Percentiles rank a stretch among this genome's conserved stretches.
These are phyloP conservation scores for Paramisgurnus dabryanus DNA, from an alignment of 2,113 vertebrate genomes.

Conservation along the genomic window DNA sequence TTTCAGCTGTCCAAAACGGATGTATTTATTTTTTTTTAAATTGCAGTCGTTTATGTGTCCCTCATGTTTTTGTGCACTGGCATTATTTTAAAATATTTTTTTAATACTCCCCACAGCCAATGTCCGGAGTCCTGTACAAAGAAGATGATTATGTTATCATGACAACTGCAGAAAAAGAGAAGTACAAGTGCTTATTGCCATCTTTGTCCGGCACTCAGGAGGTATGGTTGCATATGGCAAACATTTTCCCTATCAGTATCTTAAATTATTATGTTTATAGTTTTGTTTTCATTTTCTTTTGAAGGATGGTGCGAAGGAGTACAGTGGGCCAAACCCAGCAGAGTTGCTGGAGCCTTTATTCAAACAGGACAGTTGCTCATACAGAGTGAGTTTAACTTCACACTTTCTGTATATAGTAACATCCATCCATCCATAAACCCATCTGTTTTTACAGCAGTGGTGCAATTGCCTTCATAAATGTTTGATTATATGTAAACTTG, in stretches of 20 bases:
- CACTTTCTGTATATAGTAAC: background rate
- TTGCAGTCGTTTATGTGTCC: background rate
- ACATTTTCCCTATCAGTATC: background rate
- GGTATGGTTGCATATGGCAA: constrained; percentile 64
- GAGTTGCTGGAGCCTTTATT: constrained; percentile 90
- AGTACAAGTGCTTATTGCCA: constrained; percentile 94
- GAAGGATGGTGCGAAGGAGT: constrained; percentile 88
- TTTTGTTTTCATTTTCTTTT: background rate
- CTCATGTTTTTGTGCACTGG: background rate
- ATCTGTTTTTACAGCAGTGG: too few species aligned
- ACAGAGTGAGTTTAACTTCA: constrained; percentile 77
- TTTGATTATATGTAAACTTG: too few species aligned
- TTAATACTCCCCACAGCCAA: constrained; percentile 74
- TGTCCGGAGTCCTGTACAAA: constrained; percentile 86
- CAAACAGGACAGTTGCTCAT: constrained; percentile 97
- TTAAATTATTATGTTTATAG: background rate
- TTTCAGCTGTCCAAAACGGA: background rate
- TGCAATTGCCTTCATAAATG: too few species aligned
- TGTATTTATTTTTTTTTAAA: too few species aligned
- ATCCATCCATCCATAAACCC: too few species aligned
- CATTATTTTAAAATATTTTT: background rate
- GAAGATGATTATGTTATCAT: constrained; percentile 97
- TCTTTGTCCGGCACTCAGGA: constrained; percentile 81
- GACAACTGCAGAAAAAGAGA: constrained; percentile 95
- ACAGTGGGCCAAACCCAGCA: constrained; percentile 82